These are phyloP conservation scores for Polyergus mexicanus DNA, from an alignment of 1,140 invertebrate genomes.

Conservation along the genomic window DNA sequence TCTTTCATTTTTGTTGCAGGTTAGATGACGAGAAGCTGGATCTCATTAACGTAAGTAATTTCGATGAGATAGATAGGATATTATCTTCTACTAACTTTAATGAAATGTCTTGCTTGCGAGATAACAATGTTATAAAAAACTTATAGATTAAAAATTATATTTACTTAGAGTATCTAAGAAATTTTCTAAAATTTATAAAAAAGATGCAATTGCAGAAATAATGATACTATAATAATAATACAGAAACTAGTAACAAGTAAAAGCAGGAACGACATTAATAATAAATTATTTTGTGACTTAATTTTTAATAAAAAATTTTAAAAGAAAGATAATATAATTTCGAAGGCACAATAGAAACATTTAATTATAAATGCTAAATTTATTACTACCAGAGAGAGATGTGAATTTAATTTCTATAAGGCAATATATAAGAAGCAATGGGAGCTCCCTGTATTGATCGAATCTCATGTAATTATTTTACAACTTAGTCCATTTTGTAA, in stretches of 20 bases:
- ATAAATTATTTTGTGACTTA: neutral
- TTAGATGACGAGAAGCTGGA: conserved; percentile 93
- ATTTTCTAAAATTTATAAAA: conserved; percentile 17
- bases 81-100: conserved; percentile 49
- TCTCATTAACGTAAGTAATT: conserved; percentile 94
- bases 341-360: neutral
- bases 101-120: conserved; percentile 27
- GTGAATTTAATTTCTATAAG: neutral
- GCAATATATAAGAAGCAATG: neutral
- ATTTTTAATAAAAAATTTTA: neutral
- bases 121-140: neutral
- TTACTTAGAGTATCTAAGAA: neutral
- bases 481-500: neutral
- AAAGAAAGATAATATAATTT: neutral
- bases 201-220: neutral
- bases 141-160: conserved; percentile 38
- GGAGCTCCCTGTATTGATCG: neutral
- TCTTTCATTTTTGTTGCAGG: conserved; percentile 88
- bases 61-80: conserved; percentile 11
- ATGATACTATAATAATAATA: neutral
- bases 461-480: conserved; percentile 30
- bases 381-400: neutral
- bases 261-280: conserved; percentile 11
- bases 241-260: neutral
- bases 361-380: neutral